Evolutionary conservation across 2,888 invertebrate genomes (phyloP).

Genomic region (Polymixis flavicincta): DNA sequence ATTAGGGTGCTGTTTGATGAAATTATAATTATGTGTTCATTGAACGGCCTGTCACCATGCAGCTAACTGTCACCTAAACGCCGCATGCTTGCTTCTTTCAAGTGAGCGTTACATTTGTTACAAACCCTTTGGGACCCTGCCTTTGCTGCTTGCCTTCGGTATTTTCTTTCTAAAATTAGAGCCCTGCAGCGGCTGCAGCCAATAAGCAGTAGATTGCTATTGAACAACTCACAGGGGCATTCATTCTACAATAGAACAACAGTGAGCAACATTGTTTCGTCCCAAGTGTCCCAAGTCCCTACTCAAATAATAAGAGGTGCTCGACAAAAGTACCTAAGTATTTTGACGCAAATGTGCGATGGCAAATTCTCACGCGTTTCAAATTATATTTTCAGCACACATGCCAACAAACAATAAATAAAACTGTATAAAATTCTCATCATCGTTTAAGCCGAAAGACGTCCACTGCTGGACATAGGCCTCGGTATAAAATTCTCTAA

Average conservation of each 20-base stretch:
- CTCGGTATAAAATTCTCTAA: neutral
- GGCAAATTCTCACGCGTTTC: neutral
- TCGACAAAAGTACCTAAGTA: neutral
- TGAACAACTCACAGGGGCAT: neutral
- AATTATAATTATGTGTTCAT: neutral
- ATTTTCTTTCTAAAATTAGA: neutral
- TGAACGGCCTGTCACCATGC: neutral
- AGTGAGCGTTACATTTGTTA: too few species aligned
- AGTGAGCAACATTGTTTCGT: too few species aligned
- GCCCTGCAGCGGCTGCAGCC: neutral
- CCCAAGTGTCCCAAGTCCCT: too few species aligned
- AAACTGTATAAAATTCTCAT: too few species aligned
- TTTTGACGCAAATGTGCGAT: neutral
- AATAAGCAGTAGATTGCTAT: neutral
- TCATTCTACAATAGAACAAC: too few species aligned
- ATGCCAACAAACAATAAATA: neutral
- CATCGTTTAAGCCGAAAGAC: too few species aligned
- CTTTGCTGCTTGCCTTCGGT: neutral
- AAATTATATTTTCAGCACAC: neutral
- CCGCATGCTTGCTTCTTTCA: neutral
- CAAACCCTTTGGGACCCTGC: neutral
- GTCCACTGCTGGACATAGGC: too few species aligned
- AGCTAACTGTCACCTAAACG: neutral
- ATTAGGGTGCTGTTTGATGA: too few species aligned
- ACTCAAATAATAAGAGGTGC: neutral